Evolutionary conservation across 2,888 invertebrate species (phyloP).

Genomic region (Polymixis flavicincta): DNA sequence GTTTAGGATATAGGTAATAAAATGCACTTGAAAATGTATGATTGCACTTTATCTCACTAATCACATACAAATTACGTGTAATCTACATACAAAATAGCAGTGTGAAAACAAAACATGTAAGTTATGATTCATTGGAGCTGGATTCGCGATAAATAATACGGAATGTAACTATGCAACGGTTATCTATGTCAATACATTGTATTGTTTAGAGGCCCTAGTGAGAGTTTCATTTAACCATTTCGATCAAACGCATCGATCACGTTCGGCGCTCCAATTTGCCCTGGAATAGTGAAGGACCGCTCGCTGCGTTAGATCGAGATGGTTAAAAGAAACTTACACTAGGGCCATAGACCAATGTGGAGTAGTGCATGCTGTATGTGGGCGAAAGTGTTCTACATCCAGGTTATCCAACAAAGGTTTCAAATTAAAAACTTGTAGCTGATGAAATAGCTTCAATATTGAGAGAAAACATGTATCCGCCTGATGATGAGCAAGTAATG

Average conservation of each 20-base stretch:
- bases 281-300: too few species aligned
- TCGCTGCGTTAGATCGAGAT: too few species aligned
- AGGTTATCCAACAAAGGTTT: neutral
- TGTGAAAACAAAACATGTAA: conserved; percentile 38
- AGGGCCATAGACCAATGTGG: conserved; percentile 26
- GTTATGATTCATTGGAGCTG: conserved; percentile 44
- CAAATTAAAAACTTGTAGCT: neutral
- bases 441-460: neutral
- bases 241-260: too few species aligned
- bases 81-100: conserved; percentile 34
- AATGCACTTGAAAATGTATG: conserved; percentile 1
- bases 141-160: conserved; percentile 44
- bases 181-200: conserved; percentile 38
- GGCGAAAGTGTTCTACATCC: neutral
- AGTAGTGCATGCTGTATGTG: conserved; percentile 7
- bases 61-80: conserved; percentile 29
- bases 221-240: too few species aligned
- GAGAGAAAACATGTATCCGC: neutral
- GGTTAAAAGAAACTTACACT: too few species aligned
- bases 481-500: neutral
- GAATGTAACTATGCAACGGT: conserved; percentile 44
- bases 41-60: conserved; percentile 23
- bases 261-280: too few species aligned
- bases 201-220: too few species aligned
- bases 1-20: neutral